Evolutionary conservation across 1,140 invertebrate species (phyloP).

Genomic region (Lasaia peninsularis): DNA sequence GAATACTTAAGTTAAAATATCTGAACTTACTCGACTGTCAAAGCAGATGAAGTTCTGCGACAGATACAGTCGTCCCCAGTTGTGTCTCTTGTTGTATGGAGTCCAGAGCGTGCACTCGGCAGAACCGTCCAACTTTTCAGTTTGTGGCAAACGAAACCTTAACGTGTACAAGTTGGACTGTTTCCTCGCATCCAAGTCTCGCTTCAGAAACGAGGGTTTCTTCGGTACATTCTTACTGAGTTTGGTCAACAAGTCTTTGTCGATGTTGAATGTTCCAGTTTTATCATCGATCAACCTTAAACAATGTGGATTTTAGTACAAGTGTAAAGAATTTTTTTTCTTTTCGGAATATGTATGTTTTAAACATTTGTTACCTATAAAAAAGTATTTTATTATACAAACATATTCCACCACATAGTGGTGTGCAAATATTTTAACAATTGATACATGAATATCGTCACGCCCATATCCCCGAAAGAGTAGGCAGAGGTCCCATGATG

Average conservation of each 20-base stretch:
- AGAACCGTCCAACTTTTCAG: constrained; percentile 95
- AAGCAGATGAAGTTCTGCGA: constrained; percentile 98
- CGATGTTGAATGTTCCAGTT: constrained; percentile 86
- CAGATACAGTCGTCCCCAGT: constrained; percentile 93
- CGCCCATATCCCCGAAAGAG: too few relatives aligned
- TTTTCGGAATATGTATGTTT: too few relatives aligned
- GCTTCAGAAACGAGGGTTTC: constrained; percentile 92
- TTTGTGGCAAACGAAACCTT: constrained; percentile 90
- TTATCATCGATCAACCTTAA: constrained; percentile 91
- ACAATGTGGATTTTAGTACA: background rate
- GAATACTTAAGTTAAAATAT: background rate
- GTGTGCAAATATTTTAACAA: too few relatives aligned
- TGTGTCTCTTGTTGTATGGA: constrained; percentile 95
- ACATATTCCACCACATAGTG: too few relatives aligned
- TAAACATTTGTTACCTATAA: too few relatives aligned
- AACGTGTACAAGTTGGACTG: constrained; percentile 92
- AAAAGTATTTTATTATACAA: too few relatives aligned
- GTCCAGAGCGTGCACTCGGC: constrained; percentile 94
- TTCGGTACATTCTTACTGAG: constrained; percentile 91
- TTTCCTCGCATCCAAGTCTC: constrained; percentile 95
- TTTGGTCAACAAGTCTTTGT: constrained; percentile 89
- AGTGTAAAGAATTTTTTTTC: too few relatives aligned
- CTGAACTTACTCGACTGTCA: constrained; percentile 89
- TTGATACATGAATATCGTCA: too few relatives aligned
- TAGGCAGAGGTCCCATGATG: too few relatives aligned